phyloP scores from a whole-genome alignment of 2,888 invertebrate genomes.

The Clunio marinus region DNA sequence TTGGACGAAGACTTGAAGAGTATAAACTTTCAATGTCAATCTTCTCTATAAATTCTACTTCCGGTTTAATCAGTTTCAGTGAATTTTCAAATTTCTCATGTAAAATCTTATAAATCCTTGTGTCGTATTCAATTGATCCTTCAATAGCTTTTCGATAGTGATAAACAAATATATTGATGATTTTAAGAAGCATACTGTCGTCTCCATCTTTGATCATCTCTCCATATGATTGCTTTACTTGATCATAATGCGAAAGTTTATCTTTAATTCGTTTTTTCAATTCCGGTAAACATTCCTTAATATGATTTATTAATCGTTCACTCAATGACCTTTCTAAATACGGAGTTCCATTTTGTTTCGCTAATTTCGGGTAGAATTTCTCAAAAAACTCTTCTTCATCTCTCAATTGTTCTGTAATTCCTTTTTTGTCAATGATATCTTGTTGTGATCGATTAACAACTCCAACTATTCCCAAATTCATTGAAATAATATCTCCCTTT shows the following conservation, averaged over 20 bases:
- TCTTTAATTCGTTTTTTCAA: constrained; percentile 97
- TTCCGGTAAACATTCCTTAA: constrained; percentile 96
- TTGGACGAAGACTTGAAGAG: constrained; percentile 92
- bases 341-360: constrained; percentile 91
- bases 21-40: constrained; percentile 98
- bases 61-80: constrained; percentile 90
- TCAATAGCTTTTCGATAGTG: constrained; percentile 98
- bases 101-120: constrained; percentile 98
- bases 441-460: constrained; percentile 98
- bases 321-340: constrained; percentile 96
- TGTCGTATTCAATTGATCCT: constrained; percentile 96
- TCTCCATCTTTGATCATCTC: constrained; percentile 96
- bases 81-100: constrained; percentile 97
- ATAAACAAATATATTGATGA: constrained; percentile 97
- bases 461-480: constrained; percentile 97
- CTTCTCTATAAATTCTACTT: constrained; percentile 83
- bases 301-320: constrained; percentile 97
- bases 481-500: constrained; percentile 95
- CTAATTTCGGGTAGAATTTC: constrained; percentile 95
- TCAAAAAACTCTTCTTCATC: constrained; percentile 94
- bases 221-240: constrained; percentile 90
- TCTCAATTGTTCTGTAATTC: constrained; percentile 80
- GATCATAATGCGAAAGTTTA: constrained; percentile 97
- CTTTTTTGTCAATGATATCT: constrained; percentile 89
- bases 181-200: constrained; percentile 92